A percentile compares a stretch with the other conserved stretches of the same genome.
These are phyloP conservation scores for Dascyllus trimaculatus DNA, from an alignment of 2,113 vertebrate species.

Conservation along the genomic window DNA sequence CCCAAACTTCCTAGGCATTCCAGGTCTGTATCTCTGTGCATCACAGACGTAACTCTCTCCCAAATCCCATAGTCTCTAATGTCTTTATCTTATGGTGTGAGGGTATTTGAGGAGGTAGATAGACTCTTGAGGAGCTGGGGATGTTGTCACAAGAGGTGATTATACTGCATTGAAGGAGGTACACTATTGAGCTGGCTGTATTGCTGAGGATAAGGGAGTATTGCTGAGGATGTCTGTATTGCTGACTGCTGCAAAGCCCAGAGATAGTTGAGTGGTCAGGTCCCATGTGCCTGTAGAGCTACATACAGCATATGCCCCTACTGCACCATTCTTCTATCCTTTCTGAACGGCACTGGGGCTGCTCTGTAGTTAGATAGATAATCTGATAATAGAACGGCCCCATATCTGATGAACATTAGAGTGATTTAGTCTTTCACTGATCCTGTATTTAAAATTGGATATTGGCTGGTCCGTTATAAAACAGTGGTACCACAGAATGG, in stretches of 20 bases:
- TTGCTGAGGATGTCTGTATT: slow-evolving; percentile 64
- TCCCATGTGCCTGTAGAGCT: slow-evolving; percentile 65
- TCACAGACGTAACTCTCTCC: slow-evolving; percentile 43
- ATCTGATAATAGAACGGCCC: slow-evolving; percentile 14
- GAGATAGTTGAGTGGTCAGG: slow-evolving; percentile 73
- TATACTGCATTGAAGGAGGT: slow-evolving; percentile 60
- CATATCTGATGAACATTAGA: neutral
- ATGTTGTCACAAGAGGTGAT: slow-evolving; percentile 75
- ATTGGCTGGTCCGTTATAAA: neutral
- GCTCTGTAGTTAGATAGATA: slow-evolving; percentile 24
- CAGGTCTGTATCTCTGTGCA: slow-evolving; percentile 44
- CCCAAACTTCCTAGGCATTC: slow-evolving; percentile 56
- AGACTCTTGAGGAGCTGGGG: slow-evolving; percentile 57
- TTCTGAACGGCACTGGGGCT: slow-evolving; percentile 8
- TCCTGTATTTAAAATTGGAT: slow-evolving; percentile 3
- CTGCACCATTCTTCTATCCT: slow-evolving; percentile 49
- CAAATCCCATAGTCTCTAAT: slow-evolving; percentile 73
- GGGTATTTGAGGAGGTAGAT: slow-evolving; percentile 69
- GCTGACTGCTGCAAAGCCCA: slow-evolving; percentile 75
- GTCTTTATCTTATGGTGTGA: slow-evolving; percentile 72
- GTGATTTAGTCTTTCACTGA: neutral
- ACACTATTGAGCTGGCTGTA: slow-evolving; percentile 56
- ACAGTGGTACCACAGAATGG: neutral
- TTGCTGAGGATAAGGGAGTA: slow-evolving; percentile 49
- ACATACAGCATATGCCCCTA: slow-evolving; percentile 47